Evolutionary conservation across 2,888 invertebrate genomes (phyloP).

Genomic region (Euproctis similis): DNA sequence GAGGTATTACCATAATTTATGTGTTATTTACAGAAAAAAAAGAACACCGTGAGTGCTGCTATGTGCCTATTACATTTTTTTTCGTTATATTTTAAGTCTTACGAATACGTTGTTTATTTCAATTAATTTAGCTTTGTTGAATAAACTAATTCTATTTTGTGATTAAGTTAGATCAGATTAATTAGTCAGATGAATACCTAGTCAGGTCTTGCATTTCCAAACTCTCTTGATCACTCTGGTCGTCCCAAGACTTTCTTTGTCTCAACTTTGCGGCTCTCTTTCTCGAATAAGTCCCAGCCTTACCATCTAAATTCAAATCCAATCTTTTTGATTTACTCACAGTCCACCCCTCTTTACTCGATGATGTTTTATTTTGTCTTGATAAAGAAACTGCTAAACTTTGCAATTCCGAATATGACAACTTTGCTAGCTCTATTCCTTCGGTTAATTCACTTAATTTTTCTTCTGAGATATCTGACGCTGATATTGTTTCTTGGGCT

Average conservation of each 20-base stretch:
- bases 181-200: slow-evolving; percentile 30
- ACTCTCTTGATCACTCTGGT: slow-evolving; percentile 81
- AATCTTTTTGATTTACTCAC: slow-evolving; percentile 60
- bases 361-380: slow-evolving; percentile 55
- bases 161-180: no score
- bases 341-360: slow-evolving; percentile 65
- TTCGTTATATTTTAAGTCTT: no score
- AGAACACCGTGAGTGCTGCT: no score
- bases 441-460: slow-evolving; percentile 57
- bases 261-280: slow-evolving; percentile 63
- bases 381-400: slow-evolving; percentile 61
- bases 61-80: no score
- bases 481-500: slow-evolving; percentile 21
- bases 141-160: no score
- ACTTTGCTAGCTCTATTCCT: slow-evolving; percentile 58
- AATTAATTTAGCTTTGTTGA: no score
- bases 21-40: no score
- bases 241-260: slow-evolving; percentile 81
- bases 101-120: no score
- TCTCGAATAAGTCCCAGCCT: slow-evolving; percentile 69
- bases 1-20: no score
- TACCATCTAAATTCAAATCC: slow-evolving; percentile 62
- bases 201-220: slow-evolving; percentile 81
- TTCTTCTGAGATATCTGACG: slow-evolving; percentile 54
- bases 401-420: slow-evolving; percentile 62